Percentiles rank a stretch among this genome's conserved stretches.
Evolutionary conservation across 2,888 invertebrate species (phyloP).

Genomic region (Stegophylla sp.): DNA sequence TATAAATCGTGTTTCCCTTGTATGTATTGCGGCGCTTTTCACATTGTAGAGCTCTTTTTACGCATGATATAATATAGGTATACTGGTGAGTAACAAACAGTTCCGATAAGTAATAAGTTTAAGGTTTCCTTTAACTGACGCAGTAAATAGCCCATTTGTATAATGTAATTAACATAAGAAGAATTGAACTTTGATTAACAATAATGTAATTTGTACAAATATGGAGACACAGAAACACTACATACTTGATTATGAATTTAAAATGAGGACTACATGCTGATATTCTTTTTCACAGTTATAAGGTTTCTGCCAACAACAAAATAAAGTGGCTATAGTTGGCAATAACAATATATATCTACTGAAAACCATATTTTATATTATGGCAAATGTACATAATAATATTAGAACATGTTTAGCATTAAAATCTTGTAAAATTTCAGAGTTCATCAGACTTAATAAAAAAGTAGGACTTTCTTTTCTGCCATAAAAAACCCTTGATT

Average conservation of each 20-base stretch:
- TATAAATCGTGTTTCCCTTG: too few species aligned
- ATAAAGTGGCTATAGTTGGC: constrained; percentile 15
- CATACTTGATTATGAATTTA: constrained; percentile 34
- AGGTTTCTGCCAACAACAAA: constrained; percentile 40
- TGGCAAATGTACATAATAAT: constrained; percentile 18
- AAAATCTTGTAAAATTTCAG: constrained; percentile 1
- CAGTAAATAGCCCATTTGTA: background rate
- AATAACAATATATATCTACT: constrained; percentile 1
- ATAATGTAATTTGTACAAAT: constrained; percentile 39
- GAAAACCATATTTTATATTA: background rate
- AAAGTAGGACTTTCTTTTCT: too few species aligned
- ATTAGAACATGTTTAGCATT: background rate
- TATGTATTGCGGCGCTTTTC: too few species aligned
- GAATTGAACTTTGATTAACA: constrained; percentile 50
- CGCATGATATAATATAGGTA: too few species aligned
- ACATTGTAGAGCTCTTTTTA: too few species aligned
- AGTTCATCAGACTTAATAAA: too few species aligned
- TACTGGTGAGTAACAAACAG: background rate
- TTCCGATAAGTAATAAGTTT: constrained; percentile 8
- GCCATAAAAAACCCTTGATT: too few species aligned
- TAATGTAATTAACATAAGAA: constrained; percentile 53
- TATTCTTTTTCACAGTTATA: constrained; percentile 44
- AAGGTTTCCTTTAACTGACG: background rate
- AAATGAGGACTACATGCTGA: constrained; percentile 37
- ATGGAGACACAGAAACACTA: background rate